Base-by-base conservation (phyloP, 1,140 invertebrate genomes). In the Caerostris darwini region DNA sequence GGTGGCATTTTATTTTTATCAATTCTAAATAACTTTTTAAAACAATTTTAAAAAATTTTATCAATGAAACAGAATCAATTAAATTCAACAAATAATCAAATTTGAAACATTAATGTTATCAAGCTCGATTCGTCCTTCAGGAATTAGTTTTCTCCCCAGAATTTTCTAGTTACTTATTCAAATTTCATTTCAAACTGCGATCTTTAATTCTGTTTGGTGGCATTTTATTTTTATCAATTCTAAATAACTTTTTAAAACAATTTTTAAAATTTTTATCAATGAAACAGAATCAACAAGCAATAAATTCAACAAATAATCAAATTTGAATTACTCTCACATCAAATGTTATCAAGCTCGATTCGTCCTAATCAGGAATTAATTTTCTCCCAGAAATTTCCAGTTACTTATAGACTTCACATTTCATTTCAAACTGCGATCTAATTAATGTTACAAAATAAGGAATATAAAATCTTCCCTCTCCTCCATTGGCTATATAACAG, bases 371-470 rank as follows among this genome's bases (percentile, higher is more conserved):
- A 34, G 34, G 19, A 77, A 53, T 77, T 50, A 77, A 77, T 34
- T 77, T 77, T 77, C 3, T 12, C 69, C 69, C 8, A 8, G 8
- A 12, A 77, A 12, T 77, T 3, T 34, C 69, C 50, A 77, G 69
- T 77, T 77, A 77, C 57, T 17, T 8, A n/a, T n/a, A 56, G 57
- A 85, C 54, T 57, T 56, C 53, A 58, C n/a, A 85, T 85, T 83
- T 56, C 82, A n/a, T 19, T 85, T 53, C 82, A 58, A 85, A 56
- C 53, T 58, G 57, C n/a, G 57, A 85, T 85, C 82, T 85, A 85
- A 57, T 54, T 85, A 85, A 58, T 85, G 57, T 85, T 34, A 58
- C 82, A 56, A 34, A 85, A 58, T 85, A 57, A 85, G 6, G 57
- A 56, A 85, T 85, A 85, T 57, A 85, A 85, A 85, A 57, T 54